phyloP scores from a whole-genome alignment of 2,113 vertebrate genomes.

The Chelonoidis abingdonii region DNA sequence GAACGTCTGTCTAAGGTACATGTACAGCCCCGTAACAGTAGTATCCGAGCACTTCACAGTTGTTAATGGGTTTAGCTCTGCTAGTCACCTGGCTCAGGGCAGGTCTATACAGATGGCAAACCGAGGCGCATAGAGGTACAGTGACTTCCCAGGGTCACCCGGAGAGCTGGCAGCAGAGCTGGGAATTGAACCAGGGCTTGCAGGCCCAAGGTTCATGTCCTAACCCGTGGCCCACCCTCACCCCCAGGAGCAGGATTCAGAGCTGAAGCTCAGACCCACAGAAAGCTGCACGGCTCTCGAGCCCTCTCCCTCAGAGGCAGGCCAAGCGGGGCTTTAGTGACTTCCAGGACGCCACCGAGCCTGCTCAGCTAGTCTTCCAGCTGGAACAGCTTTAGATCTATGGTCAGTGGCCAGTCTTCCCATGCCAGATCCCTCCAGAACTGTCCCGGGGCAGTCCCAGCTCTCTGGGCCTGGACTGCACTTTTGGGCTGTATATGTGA shows the following conservation, averaged over 20 bases:
- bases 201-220: not conserved
- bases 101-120: not conserved
- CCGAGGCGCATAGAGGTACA: not conserved
- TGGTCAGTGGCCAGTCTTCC: not conserved
- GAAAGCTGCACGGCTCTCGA: not conserved
- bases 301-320: not conserved
- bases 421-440: not conserved
- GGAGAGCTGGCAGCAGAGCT: not conserved
- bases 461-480: not conserved
- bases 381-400: not conserved
- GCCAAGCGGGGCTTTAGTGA: not conserved
- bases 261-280: not conserved
- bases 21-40: not conserved
- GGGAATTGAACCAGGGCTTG: not conserved
- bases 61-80: not conserved
- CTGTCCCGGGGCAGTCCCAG: not conserved
- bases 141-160: not conserved
- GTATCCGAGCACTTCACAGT: not conserved
- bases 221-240: not conserved
- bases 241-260: not conserved
- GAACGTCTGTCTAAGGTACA: not conserved
- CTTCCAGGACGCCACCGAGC: not conserved
- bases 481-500: not conserved
- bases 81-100: not conserved
- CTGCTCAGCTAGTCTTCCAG: not conserved